phyloP scores from a whole-genome alignment of 2,888 invertebrate species.

The Mesoligia furuncula region DNA sequence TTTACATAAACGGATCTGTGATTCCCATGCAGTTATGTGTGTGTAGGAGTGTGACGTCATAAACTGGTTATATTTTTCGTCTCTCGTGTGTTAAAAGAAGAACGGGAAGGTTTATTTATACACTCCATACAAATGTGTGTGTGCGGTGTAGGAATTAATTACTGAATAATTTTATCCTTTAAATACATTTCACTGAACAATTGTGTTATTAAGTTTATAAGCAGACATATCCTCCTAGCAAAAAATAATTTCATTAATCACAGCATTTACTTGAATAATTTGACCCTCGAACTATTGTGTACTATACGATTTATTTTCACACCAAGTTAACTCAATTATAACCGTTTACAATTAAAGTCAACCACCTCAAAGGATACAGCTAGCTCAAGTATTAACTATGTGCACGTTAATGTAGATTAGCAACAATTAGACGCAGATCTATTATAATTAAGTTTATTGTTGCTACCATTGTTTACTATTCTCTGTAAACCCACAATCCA shows the following conservation, averaged over 20 bases:
- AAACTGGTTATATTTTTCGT: not conserved
- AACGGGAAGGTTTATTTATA: not conserved
- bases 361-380: not conserved
- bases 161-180: no score
- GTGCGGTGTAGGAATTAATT: no score
- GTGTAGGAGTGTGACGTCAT: not conserved
- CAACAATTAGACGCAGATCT: slow-evolving; percentile 2
- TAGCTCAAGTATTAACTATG: not conserved
- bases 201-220: not conserved
- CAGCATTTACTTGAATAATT: not conserved
- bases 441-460: not conserved
- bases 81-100: not conserved
- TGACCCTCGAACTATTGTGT: not conserved
- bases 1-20: slow-evolving; percentile 15
- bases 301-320: not conserved
- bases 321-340: not conserved
- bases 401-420: not conserved
- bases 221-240: no score
- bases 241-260: no score
- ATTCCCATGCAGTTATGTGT: not conserved
- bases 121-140: no score
- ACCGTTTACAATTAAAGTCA: not conserved
- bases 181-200: not conserved
- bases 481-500: not conserved
- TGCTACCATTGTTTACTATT: not conserved